Conservation (phyloP, 2,113 vertebrate genomes). For the Elaphurus davidianus region DNA sequence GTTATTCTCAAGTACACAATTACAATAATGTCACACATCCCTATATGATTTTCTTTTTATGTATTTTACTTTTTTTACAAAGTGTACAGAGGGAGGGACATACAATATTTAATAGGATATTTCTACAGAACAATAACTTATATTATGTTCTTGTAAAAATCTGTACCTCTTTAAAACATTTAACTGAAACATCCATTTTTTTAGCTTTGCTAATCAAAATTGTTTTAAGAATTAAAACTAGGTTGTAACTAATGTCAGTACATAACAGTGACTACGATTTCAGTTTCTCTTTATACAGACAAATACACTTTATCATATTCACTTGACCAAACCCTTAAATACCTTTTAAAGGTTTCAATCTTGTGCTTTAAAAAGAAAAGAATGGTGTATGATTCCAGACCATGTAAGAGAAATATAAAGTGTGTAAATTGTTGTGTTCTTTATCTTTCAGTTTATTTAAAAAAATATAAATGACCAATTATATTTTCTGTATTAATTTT, state of each 20-base stretch:
- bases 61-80: constrained; percentile 91
- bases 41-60: constrained; percentile 87
- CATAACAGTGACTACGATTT: constrained; percentile 87
- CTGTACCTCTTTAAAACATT: constrained; percentile 94
- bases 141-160: constrained; percentile 92
- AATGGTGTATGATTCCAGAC: constrained; percentile 80
- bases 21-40: constrained; percentile 94
- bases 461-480: constrained; percentile 80
- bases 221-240: constrained; percentile 87
- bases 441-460: constrained; percentile 85
- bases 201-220: constrained; percentile 87
- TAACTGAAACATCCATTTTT: constrained; percentile 86
- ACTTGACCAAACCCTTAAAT: constrained; percentile 86
- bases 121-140: constrained; percentile 99
- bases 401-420: constrained; percentile 81
- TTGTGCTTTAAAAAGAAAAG: constrained; percentile 82
- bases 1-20: too few relatives aligned
- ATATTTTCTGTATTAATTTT: constrained; percentile 68
- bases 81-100: constrained; percentile 94
- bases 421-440: constrained; percentile 79
- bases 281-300: constrained; percentile 87
- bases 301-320: constrained; percentile 86
- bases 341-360: constrained; percentile 79
- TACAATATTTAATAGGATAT: constrained; percentile 94
- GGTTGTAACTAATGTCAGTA: constrained; percentile 87